These are phyloP conservation scores for Scatophagus argus DNA, from an alignment of 2,113 vertebrate genomes.

Conservation along the genomic window DNA sequence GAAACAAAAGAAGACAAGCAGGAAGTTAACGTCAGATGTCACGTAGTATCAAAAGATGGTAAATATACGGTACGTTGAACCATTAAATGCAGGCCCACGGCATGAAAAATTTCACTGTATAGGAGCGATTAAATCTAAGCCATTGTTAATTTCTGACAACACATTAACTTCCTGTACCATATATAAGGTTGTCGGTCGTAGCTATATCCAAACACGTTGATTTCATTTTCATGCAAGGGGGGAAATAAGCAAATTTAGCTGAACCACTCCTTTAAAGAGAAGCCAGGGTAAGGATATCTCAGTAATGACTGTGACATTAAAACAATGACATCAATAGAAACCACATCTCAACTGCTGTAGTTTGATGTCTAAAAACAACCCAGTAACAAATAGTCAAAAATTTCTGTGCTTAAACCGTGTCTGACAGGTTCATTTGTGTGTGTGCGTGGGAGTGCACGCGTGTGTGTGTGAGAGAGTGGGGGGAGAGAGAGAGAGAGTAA, in stretches of 20 bases:
- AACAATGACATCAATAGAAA: conserved; percentile 75
- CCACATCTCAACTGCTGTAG: conserved; percentile 67
- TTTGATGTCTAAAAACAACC: conserved; percentile 82
- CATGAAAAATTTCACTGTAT: not conserved
- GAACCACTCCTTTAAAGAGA: conserved; percentile 65
- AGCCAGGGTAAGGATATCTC: conserved; percentile 61
- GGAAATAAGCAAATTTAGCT: conserved; percentile 53
- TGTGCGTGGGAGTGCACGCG: conserved; percentile 33
- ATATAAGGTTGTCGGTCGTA: not conserved
- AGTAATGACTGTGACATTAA: conserved; percentile 72
- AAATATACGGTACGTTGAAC: not conserved
- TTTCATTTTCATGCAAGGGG: conserved; percentile 38
- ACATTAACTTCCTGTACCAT: not conserved
- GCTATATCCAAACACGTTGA: conserved; percentile 11
- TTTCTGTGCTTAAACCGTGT: conserved; percentile 65
- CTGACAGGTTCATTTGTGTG: conserved; percentile 72
- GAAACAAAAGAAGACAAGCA: conserved; percentile 32
- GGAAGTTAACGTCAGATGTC: conserved; percentile 6
- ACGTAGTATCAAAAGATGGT: not conserved
- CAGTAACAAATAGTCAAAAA: conserved; percentile 74
- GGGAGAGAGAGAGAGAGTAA: conserved; percentile 15
- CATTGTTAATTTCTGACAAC: not conserved
- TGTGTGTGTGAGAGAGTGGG: conserved; percentile 12
- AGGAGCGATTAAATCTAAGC: not conserved
- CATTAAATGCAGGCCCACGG: not conserved